Base-by-base conservation (phyloP, 2,888 invertebrate genomes). In the Cantharis rufa region DNA sequence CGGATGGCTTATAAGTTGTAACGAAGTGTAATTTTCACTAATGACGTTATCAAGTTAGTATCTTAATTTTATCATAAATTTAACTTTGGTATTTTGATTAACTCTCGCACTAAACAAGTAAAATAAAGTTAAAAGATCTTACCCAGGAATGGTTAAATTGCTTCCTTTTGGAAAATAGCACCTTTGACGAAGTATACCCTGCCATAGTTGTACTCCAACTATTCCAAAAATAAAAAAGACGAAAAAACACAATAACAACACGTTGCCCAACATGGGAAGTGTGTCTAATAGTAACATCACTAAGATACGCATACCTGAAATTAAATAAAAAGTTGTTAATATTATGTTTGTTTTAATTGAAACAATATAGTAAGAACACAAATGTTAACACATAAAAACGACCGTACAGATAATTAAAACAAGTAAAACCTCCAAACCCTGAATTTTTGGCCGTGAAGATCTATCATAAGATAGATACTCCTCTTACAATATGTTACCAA, bases 161-260 rank as follows among this genome's bases (percentile, higher is more conserved):
- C 74, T 78, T 69, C 81, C 80, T 72, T 77, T 82, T 18, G 79
- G 80, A 72, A 97, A 91, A 87, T 95, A 96, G 88, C 98, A 98
- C 76, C 98, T 93, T 88, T 98, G 98, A 81, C 99, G 91, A 73
- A 99, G 91, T 79, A 99, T 96, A 69, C 99, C 99, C 88, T 99
- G 96, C 99, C 99, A 99, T 71, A 99, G 91, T 89, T 99, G 99
- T 62, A 99, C 99, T 16, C 99, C 99, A 83, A 99, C 96, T 87
- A 99, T 99, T 82, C 99, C 99, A 87, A 99, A 99, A 88, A 99
- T 99, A 92, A 99, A 99, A 93, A 99, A 99, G 78, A 99, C 99
- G 91, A 99, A 99, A 92, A 99, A 99, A 90, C 99, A 99, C 81
- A 99, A 91, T 82, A 99, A 91, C 82, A 99, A 91, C 71, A 99